These are phyloP conservation scores for Hymenopus coronatus DNA, from an alignment of 2,888 invertebrate genomes.

Conservation along the genomic window DNA sequence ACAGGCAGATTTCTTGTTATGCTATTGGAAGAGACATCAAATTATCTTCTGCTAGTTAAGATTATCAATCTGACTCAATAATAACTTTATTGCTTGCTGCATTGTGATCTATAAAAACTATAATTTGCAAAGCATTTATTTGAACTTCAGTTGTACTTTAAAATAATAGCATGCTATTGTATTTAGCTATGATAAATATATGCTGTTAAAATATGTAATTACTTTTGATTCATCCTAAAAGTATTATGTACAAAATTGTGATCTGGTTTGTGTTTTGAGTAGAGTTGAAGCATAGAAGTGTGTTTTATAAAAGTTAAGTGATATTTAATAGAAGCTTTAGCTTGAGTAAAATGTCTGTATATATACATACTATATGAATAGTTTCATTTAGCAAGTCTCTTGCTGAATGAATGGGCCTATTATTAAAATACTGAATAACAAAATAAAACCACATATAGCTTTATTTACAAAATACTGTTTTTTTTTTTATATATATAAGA, in stretches of 20 bases:
- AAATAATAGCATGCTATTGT: neutral
- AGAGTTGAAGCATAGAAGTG: neutral
- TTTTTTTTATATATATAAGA: neutral
- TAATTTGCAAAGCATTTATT: too few relatives aligned
- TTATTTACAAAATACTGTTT: neutral
- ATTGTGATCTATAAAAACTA: too few relatives aligned
- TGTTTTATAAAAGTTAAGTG: neutral
- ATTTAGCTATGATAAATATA: neutral
- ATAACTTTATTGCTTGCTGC: too few relatives aligned
- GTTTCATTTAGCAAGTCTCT: neutral
- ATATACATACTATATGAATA: neutral
- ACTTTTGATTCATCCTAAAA: neutral
- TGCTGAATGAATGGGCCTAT: neutral
- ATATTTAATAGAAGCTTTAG: neutral
- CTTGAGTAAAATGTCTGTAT: neutral
- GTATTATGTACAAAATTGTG: neutral
- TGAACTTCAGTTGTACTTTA: too few relatives aligned
- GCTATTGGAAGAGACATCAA: too few relatives aligned
- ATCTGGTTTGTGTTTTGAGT: neutral
- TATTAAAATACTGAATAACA: neutral
- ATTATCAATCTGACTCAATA: too few relatives aligned
- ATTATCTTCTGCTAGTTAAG: too few relatives aligned
- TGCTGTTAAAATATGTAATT: neutral
- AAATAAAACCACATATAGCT: neutral
- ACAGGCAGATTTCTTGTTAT: too few relatives aligned